These are phyloP conservation scores for Salmo trutta DNA, from an alignment of 2,797 vertebrate species.

Conservation along the genomic window DNA sequence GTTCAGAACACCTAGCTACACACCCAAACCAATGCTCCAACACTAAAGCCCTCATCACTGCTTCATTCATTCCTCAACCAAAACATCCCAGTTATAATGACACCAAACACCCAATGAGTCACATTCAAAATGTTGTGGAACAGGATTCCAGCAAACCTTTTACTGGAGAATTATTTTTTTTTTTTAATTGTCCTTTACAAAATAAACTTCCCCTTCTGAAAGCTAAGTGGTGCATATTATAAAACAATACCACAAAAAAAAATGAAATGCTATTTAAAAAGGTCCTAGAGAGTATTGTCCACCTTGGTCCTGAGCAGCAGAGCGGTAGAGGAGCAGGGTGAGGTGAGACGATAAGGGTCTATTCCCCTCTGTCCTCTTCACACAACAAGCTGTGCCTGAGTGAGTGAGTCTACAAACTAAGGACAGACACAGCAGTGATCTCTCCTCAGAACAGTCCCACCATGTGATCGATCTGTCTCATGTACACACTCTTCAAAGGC, in stretches of 20 bases:
- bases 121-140: constrained; percentile 20
- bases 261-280: constrained; percentile 35
- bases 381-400: not conserved
- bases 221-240: not conserved
- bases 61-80: constrained; percentile 16
- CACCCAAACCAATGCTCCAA: not conserved
- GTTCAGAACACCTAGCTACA: constrained; percentile 20
- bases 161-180: not conserved
- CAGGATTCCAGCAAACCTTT: constrained; percentile 14
- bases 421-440: not conserved
- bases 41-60: constrained; percentile 11
- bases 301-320: constrained; percentile 36
- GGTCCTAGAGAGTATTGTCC: constrained; percentile 20
- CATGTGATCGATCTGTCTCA: constrained; percentile 98
- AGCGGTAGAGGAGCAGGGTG: constrained; percentile 6
- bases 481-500: constrained; percentile 95
- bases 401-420: not conserved
- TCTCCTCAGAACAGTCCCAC: constrained; percentile 83
- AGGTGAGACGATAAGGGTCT: constrained; percentile 6
- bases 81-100: constrained; percentile 30
- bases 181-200: constrained; percentile 2
- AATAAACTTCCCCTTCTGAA: constrained; percentile 6
- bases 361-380: constrained; percentile 12
- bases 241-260: constrained; percentile 12
- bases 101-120: constrained; percentile 33